Conservation (phyloP, 2,797 vertebrate species). For the Poecilia gillii region DNA sequence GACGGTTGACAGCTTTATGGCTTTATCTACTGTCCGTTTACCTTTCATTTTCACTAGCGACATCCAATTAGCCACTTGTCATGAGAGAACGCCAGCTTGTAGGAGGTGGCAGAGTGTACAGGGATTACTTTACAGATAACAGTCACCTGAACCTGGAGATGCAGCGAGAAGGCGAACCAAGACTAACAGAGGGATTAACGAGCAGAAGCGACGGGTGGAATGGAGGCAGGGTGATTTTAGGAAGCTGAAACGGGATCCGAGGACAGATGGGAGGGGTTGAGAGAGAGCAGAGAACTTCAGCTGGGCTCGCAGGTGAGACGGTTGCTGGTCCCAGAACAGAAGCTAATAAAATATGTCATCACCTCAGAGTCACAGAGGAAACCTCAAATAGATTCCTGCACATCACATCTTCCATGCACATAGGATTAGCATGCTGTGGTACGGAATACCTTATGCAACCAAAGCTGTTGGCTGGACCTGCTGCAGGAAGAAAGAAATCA, state of each 20-base stretch:
- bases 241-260: conserved; percentile 38
- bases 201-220: conserved; percentile 25
- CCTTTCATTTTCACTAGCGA: conserved; percentile 61
- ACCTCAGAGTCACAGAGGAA: conserved; percentile 51
- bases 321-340: conserved; percentile 27
- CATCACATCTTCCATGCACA: conserved; percentile 7
- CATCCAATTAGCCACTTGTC: conserved; percentile 76
- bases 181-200: conserved; percentile 63
- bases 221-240: conserved; percentile 37
- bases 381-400: conserved; percentile 52
- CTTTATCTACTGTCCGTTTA: conserved; percentile 59
- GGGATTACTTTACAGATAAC: conserved; percentile 60
- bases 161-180: conserved; percentile 36
- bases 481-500: too few species aligned
- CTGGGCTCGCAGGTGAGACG: conserved; percentile 58
- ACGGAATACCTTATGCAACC: conserved; percentile 30
- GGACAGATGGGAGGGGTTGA: conserved; percentile 47
- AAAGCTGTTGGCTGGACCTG: not conserved
- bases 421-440: conserved; percentile 4
- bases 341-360: conserved; percentile 65
- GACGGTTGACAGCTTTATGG: conserved; percentile 60
- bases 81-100: conserved; percentile 50
- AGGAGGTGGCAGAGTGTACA: conserved; percentile 18
- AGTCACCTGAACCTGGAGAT: conserved; percentile 41
- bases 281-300: conserved; percentile 48